Evolutionary conservation across 2,888 invertebrate genomes (phyloP).

Genomic region (Leucozona laternaria): DNA sequence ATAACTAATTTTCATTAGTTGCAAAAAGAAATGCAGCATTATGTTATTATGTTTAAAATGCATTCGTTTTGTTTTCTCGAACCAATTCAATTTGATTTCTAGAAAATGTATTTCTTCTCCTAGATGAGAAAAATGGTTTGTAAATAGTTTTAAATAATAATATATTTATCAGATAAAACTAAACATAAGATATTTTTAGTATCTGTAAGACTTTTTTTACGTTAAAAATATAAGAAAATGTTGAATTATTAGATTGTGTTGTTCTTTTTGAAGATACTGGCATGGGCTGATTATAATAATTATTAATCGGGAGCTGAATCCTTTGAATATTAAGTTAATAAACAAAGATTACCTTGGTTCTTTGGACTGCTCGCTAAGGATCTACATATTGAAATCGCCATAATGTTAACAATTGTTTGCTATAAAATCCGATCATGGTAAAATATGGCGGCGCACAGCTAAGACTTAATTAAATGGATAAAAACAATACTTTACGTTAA

Average conservation of each 20-base stretch:
- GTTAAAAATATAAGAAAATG: slow-evolving; percentile 69
- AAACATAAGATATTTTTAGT: slow-evolving; percentile 59
- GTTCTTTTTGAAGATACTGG: background rate
- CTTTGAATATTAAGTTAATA: no score
- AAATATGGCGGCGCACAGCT: no score
- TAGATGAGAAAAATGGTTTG: slow-evolving; percentile 26
- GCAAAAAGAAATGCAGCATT: slow-evolving; percentile 7
- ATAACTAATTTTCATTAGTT: slow-evolving; percentile 29
- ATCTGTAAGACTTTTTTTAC: slow-evolving; percentile 73
- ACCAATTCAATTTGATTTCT: slow-evolving; percentile 3
- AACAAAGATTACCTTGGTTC: no score
- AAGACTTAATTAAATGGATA: no score
- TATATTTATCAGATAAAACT: slow-evolving; percentile 47
- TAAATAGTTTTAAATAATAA: slow-evolving; percentile 36
- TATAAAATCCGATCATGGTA: no score
- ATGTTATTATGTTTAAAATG: slow-evolving; percentile 7
- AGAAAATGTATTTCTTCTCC: slow-evolving; percentile 37
- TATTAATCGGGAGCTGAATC: no score
- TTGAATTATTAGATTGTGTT: slow-evolving; percentile 57
- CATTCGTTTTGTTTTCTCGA: slow-evolving; percentile 27
- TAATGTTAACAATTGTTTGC: no score
- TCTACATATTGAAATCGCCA: no score
- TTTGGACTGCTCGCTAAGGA: no score
- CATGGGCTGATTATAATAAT: no score
- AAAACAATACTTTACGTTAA: no score